Evolutionary conservation across 2,888 invertebrate species (phyloP), one percentile per base, ranked within the genome.

Genomic region (Myopa testacea): DNA sequence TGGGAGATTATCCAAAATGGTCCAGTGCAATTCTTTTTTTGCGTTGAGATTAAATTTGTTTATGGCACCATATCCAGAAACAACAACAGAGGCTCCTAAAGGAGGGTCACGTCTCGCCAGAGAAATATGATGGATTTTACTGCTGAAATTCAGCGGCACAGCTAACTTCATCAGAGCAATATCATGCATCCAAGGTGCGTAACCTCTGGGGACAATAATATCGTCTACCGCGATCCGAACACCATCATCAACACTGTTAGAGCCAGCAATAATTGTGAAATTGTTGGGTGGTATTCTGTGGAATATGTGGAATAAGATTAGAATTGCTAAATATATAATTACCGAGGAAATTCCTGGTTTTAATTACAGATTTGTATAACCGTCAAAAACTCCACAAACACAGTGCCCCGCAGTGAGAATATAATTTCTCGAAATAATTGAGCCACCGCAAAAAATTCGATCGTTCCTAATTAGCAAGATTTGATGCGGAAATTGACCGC

Each of bases 351-450:
- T 40, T 40, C 4, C 8, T 40, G 40, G 40, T n/a, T n/a, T 40
- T 40, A 40, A 40, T 40, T 40, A 40, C 40, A 8, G 5, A 6
- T 8, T 4, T 6, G 40, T 6, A 40, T 6, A 40, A 8, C 4
- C 8, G 40, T 40, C n/a, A n/a, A n/a, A n/a, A n/a, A n/a, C 40
- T 40, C 40, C 8, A 4, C 8, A 6, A 16, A 88, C 86, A 79
- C 87, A 87, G 75, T 88, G 88, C 0, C 86, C 88, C 14, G 88
- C 87, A 0, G 88, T 88, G 14, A 88, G 73, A n/a, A 83, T 76
- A 65, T 75, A 82, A 16, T 74, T 77, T 19, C 80, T 67, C 26
- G 78, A 82, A 50, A 88, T 77, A 52, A 88, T 79, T 0, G 84
- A 83, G 19, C 85, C 88, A 38, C 19, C n/a, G 69, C 87, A 87